Conservation (phyloP, 2,888 invertebrate genomes). For the Tetragnatha montana region DNA sequence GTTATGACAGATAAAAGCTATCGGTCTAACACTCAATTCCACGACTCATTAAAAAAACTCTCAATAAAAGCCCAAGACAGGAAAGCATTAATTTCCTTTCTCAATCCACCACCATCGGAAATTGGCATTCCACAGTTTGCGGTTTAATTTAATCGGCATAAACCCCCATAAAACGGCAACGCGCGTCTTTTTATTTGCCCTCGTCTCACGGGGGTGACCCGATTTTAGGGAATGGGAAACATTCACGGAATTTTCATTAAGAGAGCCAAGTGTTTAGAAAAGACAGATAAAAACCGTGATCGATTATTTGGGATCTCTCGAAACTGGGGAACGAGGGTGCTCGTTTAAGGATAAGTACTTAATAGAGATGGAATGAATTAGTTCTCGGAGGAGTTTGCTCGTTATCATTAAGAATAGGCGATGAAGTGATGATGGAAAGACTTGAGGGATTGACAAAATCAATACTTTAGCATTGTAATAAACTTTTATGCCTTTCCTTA, state of each 20-base stretch:
- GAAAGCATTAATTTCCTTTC: too few relatives aligned
- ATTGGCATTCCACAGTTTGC: too few relatives aligned
- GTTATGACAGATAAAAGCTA: too few relatives aligned
- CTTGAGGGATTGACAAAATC: too few relatives aligned
- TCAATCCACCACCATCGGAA: too few relatives aligned
- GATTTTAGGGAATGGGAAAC: neutral
- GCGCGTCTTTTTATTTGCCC: too few relatives aligned
- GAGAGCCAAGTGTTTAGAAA: neutral
- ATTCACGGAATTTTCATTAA: neutral
- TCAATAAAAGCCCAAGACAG: too few relatives aligned
- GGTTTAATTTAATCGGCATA: neutral
- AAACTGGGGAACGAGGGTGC: neutral
- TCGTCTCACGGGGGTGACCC: neutral
- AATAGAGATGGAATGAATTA: neutral
- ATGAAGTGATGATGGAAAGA: too few relatives aligned
- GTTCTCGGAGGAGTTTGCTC: neutral
- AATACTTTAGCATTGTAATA: too few relatives aligned
- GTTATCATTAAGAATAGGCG: neutral
- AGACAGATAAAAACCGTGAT: neutral
- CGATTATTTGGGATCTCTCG: neutral
- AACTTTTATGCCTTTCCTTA: too few relatives aligned
- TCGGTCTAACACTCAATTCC: too few relatives aligned
- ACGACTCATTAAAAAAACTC: too few relatives aligned
- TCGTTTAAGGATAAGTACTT: neutral
- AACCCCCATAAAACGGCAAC: neutral